phyloP scores from a whole-genome alignment of 2,888 invertebrate genomes.

The Rotaria socialis region DNA sequence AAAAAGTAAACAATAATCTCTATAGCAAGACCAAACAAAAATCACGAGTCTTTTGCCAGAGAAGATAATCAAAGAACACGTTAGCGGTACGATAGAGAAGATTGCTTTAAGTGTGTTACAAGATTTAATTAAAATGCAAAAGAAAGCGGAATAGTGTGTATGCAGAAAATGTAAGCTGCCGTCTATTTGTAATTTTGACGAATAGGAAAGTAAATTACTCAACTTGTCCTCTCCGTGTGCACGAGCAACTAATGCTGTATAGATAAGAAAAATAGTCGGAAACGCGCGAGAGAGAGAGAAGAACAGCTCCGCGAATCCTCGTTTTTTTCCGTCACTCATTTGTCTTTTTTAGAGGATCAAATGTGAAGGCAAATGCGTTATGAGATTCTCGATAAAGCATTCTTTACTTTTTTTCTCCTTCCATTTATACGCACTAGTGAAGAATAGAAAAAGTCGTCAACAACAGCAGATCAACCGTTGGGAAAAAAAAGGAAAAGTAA shows the following conservation, averaged over 20 bases:
- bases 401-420: not conserved
- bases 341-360: not conserved
- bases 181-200: not conserved
- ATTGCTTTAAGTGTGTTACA: not conserved
- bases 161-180: not conserved
- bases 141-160: not conserved
- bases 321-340: not conserved
- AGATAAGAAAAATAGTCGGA: not conserved
- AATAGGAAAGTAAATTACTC: not conserved
- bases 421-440: not conserved
- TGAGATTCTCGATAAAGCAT: not conserved
- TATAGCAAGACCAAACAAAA: too few species aligned
- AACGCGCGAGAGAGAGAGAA: not conserved
- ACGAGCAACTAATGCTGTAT: not conserved
- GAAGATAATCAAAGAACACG: not conserved
- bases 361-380: not conserved
- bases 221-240: not conserved
- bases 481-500: not conserved
- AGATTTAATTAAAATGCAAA: not conserved
- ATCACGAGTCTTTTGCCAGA: not conserved
- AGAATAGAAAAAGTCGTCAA: not conserved
- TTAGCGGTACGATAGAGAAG: not conserved
- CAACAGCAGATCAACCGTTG: not conserved
- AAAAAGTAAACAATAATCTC: not conserved
- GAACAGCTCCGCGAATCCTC: not conserved